Evolutionary conservation across 2,113 vertebrate genomes (phyloP), one percentile per base, ranked within the genome.

Genomic region (Carlito syrichta): DNA sequence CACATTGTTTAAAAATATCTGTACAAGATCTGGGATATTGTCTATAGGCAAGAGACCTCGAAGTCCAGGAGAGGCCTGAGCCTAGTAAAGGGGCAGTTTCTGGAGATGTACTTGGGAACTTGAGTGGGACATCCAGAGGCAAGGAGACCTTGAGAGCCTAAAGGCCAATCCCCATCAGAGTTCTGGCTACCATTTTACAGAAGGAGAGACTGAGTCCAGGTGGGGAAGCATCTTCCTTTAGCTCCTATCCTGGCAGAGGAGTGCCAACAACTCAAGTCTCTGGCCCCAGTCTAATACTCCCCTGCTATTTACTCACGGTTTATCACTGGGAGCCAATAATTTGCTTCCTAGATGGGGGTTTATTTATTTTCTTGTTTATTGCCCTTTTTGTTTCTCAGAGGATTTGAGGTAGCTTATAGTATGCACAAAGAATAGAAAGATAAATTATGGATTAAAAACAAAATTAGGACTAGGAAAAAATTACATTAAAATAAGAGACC

Each of bases 351-450:
- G 45, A 35, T 58, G 35, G 25, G 87, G 50, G 6, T 16, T 96
- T 88, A 87, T 83, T 89, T 94, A 43, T 68, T 92, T 94, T 83
- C 81, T 89, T 69, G 30, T 45, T 68, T 77, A 60, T 78, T 71
- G 43, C 5, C 27, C 19, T 74, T 35, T 63, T 86, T 76, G 12
- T 89, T 90, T 89, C 50, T 85, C 63, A 95, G 76, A 82, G 16
- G 10, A 84, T 43, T 76, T 73, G 45, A 48, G 17, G 45, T 85
- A 74, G 17, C 27, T 89, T 63, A 52, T 2, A 90, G 52, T 30
- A 97, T 71, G 14, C 20, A 73, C 56, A 38, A 4, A 43, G 38
- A 91, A 38, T 74, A 38, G 77, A 58, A 82, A 86, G 38, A 22
- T 25, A 48, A 86, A 74, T 73, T 50, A n/a, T 62, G 50, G 19